phyloP scores from a whole-genome alignment of 2,113 vertebrate genomes.

The Bucco capensis region DNA sequence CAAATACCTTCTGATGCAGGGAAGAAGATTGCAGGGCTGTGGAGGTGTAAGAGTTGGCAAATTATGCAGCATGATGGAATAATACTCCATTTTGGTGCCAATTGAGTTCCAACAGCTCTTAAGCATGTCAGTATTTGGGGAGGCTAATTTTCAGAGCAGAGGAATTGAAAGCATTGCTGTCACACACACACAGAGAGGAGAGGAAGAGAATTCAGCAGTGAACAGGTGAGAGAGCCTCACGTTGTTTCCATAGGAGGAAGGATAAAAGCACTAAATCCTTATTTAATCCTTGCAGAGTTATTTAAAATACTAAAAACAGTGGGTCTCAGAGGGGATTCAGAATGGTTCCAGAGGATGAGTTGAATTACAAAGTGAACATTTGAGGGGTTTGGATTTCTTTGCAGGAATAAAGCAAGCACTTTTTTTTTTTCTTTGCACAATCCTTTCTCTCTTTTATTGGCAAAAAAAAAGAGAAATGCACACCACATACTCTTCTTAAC shows the following conservation, averaged over 20 bases:
- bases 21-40: conserved; percentile 9
- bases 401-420: not conserved
- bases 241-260: conserved; percentile 3
- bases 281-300: conserved; percentile 51
- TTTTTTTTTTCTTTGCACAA: not conserved
- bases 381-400: not conserved
- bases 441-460: not conserved
- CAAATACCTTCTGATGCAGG: conserved; percentile 18
- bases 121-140: not conserved
- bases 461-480: not conserved
- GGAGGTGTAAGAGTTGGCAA: not conserved
- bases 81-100: conserved; percentile 23
- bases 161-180: not conserved
- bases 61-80: not conserved
- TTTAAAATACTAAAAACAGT: conserved; percentile 61
- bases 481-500: not conserved
- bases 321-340: conserved; percentile 19
- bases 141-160: conserved; percentile 34
- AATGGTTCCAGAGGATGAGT: not conserved
- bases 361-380: conserved; percentile 22
- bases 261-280: conserved; percentile 48
- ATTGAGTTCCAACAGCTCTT: conserved; percentile 34
- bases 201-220: not conserved
- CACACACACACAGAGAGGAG: not conserved
- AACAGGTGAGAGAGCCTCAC: not conserved